These are phyloP conservation scores for Dolichopus griseipennis DNA, from an alignment of 2,888 invertebrate genomes.

Conservation along the genomic window DNA sequence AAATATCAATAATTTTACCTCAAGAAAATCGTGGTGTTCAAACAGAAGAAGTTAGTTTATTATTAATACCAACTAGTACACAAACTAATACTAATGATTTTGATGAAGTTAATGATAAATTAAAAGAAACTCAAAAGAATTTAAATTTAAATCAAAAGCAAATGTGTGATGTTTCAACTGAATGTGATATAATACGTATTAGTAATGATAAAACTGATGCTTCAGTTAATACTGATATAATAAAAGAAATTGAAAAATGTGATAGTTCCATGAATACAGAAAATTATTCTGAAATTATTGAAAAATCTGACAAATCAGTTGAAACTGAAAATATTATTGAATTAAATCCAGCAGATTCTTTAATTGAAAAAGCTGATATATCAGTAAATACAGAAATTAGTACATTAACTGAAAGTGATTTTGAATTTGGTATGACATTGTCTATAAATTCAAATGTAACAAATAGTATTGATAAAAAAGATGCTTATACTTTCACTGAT, in stretches of 20 bases:
- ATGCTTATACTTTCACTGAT: constrained; percentile 12
- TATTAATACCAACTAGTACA: constrained; percentile 35
- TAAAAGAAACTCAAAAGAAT: not conserved
- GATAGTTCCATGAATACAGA: not conserved
- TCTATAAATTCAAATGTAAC: not conserved
- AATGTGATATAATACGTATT: not conserved
- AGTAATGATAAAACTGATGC: not conserved
- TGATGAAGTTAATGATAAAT: not conserved
- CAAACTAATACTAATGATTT: constrained; percentile 27
- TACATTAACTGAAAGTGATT: not conserved
- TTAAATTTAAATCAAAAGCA: not conserved
- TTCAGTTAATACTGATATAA: not conserved
- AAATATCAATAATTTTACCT: constrained; percentile 16
- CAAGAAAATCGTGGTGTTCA: constrained; percentile 35
- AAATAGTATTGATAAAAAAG: not conserved
- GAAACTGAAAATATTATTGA: not conserved
- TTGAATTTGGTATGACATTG: not conserved
- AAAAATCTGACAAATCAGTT: not conserved
- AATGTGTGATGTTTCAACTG: constrained; percentile 4
- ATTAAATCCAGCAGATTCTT: not conserved
- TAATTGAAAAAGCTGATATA: not conserved
- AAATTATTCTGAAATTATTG: not conserved
- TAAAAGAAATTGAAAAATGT: not conserved
- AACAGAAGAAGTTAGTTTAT: constrained; percentile 29
- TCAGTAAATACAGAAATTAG: not conserved